A percentile compares a stretch with the other conserved stretches of the same genome.
Conservation (phyloP, 2,113 vertebrate species). For the Pseudopipra pipra region DNA sequence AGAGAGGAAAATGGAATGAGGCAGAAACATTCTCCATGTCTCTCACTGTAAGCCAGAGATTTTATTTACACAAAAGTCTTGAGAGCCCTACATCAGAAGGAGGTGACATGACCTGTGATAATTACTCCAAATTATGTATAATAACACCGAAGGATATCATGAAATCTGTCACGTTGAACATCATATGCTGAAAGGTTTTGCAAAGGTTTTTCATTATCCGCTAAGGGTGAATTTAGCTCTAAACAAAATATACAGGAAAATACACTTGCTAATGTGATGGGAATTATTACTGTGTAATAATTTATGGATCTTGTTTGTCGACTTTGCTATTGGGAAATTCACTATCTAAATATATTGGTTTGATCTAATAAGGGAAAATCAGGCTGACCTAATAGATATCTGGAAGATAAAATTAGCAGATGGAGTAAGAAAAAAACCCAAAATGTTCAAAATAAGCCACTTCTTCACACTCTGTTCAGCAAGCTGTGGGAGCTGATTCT, state of each 20-base stretch:
- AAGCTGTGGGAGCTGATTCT: neutral
- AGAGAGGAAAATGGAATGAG: neutral
- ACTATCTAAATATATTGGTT: neutral
- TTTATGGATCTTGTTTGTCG: conserved; percentile 16
- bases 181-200: neutral
- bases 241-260: conserved; percentile 18
- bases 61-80: neutral
- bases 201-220: conserved; percentile 1
- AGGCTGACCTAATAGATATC: neutral
- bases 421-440: neutral
- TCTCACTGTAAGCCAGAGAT: neutral
- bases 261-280: neutral
- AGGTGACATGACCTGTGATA: neutral
- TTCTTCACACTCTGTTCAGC: neutral
- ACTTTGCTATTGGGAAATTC: conserved; percentile 10
- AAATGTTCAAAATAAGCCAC: neutral
- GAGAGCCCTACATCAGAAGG: neutral
- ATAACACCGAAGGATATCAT: neutral
- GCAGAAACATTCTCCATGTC: neutral
- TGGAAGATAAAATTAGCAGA: neutral
- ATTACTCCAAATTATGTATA: neutral
- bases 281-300: conserved; percentile 26
- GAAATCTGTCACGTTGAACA: neutral
- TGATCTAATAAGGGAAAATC: conserved; percentile 17
- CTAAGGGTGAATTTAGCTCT: neutral